These are phyloP conservation scores for Suncus etruscus DNA, from an alignment of 2,113 vertebrate species.

Conservation along the genomic window DNA sequence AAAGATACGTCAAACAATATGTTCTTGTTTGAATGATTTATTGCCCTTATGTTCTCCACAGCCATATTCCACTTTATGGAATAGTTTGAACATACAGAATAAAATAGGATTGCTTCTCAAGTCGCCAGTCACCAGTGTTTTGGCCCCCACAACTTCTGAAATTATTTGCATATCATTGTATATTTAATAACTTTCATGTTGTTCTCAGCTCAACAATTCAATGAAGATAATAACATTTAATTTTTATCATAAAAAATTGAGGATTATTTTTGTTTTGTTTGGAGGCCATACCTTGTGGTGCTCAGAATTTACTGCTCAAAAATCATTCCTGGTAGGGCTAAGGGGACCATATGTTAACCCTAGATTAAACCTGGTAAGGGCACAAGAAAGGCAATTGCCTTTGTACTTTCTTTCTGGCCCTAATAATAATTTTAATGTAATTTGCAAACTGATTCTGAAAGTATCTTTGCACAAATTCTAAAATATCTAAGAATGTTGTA, in stretches of 20 bases:
- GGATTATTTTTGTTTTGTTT: not conserved
- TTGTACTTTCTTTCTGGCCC: too few relatives aligned
- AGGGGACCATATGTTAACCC: too few relatives aligned
- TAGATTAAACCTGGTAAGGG: too few relatives aligned
- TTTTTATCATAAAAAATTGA: too few relatives aligned
- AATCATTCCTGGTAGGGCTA: too few relatives aligned
- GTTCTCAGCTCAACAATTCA: not conserved
- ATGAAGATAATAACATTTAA: too few relatives aligned
- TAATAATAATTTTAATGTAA: not conserved
- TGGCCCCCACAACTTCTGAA: slow-evolving; percentile 19
- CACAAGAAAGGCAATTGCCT: too few relatives aligned
- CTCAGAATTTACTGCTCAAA: too few relatives aligned
- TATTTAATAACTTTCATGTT: slow-evolving; percentile 22
- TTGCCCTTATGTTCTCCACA: not conserved
- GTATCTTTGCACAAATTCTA: not conserved
- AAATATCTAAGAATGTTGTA: not conserved
- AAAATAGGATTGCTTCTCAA: slow-evolving; percentile 53
- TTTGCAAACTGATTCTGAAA: slow-evolving; percentile 32
- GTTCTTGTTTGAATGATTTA: slow-evolving; percentile 40
- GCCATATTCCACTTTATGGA: not conserved
- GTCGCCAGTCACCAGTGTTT: not conserved
- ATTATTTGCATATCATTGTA: not conserved
- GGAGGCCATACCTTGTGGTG: too few relatives aligned
- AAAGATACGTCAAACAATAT: not conserved
- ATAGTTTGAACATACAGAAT: slow-evolving; percentile 1